phyloP scores from a whole-genome alignment of 2,113 vertebrate genomes.

The Andinoacara biseriatus region DNA sequence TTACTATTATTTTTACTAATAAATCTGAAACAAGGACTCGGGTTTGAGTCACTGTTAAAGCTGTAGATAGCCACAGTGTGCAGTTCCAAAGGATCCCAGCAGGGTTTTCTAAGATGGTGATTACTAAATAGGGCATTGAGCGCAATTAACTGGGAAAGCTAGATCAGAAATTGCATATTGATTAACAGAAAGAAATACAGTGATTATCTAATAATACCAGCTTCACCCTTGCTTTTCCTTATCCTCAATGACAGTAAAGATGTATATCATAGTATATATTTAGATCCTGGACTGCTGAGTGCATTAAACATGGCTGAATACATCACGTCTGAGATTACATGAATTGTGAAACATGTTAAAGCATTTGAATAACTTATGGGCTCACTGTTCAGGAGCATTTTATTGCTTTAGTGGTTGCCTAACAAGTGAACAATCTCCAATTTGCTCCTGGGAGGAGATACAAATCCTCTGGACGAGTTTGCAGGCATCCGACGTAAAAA shows the following conservation, averaged over 20 bases:
- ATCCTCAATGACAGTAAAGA: too few relatives aligned
- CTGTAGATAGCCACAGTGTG: neutral
- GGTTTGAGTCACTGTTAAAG: neutral
- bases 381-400: neutral
- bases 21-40: neutral
- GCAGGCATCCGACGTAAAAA: too few relatives aligned
- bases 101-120: too few relatives aligned
- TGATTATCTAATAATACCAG: neutral
- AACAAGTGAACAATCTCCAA: rapidly evolving
- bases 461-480: neutral
- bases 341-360: neutral
- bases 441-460: neutral
- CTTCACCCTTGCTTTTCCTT: neutral
- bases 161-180: too few relatives aligned
- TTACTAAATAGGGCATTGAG: too few relatives aligned
- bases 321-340: neutral
- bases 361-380: too few relatives aligned
- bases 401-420: neutral
- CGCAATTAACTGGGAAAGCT: too few relatives aligned
- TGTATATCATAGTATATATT: too few relatives aligned
- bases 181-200: neutral
- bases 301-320: neutral
- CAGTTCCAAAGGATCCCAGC: too few relatives aligned
- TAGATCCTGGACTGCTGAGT: too few relatives aligned
- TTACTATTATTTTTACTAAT: neutral